A percentile compares a stretch with the other conserved stretches of the same genome.
Conservation (phyloP, 2,113 vertebrate species). For the Athene noctua region DNA sequence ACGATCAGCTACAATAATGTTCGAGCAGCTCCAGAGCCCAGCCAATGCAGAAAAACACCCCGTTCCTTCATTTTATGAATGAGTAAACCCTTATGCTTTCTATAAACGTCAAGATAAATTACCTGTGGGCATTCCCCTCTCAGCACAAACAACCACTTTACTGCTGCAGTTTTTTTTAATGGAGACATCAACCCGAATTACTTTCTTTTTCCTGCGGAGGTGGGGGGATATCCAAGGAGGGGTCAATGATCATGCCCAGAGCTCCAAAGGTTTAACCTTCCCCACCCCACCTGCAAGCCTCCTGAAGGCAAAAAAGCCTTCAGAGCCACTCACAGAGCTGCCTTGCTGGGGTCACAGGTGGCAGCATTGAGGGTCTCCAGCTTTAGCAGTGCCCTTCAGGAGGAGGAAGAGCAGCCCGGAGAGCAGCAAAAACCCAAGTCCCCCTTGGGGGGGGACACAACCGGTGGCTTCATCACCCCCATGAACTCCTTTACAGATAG, state of each 20-base stretch:
- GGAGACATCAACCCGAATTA: not conserved
- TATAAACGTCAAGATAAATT: constrained; percentile 52
- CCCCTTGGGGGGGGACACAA: not conserved
- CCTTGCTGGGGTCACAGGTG: not conserved
- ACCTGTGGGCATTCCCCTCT: constrained; percentile 29
- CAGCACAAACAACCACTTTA: not conserved
- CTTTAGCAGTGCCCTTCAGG: not conserved
- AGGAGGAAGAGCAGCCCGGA: not conserved
- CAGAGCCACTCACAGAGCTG: fast-evolving
- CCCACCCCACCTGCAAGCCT: not conserved
- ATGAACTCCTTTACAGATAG: not conserved
- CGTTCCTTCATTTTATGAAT: constrained; percentile 47
- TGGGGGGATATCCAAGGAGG: not conserved
- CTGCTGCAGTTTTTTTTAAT: not conserved
- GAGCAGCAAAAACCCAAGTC: not conserved
- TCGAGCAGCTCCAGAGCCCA: constrained; percentile 27
- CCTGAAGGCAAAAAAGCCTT: not conserved
- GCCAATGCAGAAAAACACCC: constrained; percentile 4
- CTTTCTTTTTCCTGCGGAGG: not conserved
- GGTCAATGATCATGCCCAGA: fast-evolving
- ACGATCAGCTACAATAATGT: constrained; percentile 35
- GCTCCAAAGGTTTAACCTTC: not conserved
- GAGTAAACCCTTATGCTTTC: constrained; percentile 58
- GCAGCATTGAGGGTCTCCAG: not conserved
- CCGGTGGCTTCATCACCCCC: fast-evolving